Evolutionary conservation across 2,888 invertebrate species (phyloP).

Genomic region (Eupithecia dodoneata): DNA sequence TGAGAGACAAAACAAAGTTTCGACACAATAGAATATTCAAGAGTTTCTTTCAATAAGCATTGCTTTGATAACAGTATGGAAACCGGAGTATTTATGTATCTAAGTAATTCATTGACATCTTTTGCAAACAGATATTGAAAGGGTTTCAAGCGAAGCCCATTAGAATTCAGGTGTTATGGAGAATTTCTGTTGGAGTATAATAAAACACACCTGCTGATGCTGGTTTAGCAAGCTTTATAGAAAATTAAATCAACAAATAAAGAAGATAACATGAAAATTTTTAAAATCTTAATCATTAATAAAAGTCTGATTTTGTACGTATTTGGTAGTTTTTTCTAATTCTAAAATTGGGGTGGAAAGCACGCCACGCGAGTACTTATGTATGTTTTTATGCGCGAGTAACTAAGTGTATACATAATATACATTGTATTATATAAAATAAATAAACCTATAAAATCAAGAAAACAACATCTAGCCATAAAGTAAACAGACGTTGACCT

Average conservation of each 20-base stretch:
- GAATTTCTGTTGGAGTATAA: neutral
- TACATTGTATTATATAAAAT: too few relatives aligned
- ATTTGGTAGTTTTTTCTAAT: too few relatives aligned
- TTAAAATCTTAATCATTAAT: too few relatives aligned
- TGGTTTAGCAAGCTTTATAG: neutral
- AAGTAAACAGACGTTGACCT: too few relatives aligned
- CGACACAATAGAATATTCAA: conserved; percentile 25
- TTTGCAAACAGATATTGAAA: conserved; percentile 8
- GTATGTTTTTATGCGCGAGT: too few relatives aligned
- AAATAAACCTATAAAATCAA: too few relatives aligned
- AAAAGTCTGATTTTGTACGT: too few relatives aligned
- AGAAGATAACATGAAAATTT: too few relatives aligned
- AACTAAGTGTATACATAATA: too few relatives aligned
- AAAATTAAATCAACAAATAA: neutral
- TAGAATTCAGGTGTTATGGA: neutral
- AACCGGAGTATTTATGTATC: conserved; percentile 9
- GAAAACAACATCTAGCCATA: too few relatives aligned
- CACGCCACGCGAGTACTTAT: too few relatives aligned
- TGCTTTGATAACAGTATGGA: conserved; percentile 6
- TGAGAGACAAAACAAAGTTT: conserved; percentile 27
- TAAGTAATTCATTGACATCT: neutral
- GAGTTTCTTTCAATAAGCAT: conserved; percentile 20
- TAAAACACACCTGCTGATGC: neutral
- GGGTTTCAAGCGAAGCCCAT: neutral
- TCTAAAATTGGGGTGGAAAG: too few relatives aligned